Conservation (phyloP, 2,888 invertebrate genomes). For the Drosophila pegasa region DNA sequence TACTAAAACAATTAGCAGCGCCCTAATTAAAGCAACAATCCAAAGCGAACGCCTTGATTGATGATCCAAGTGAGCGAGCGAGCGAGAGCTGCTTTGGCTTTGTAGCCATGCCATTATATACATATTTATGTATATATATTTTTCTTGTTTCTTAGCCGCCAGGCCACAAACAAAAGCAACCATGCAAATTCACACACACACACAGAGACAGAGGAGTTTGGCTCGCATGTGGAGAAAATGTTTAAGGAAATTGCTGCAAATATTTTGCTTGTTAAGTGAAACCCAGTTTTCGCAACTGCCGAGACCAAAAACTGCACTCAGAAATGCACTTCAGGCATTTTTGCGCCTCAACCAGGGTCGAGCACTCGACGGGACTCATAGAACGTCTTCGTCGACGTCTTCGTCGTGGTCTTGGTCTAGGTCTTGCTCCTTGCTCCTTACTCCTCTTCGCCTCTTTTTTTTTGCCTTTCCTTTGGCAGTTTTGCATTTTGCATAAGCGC, state of each 20-base stretch:
- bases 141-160: slow-evolving; percentile 50
- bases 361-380: slow-evolving; percentile 21
- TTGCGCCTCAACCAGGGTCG: slow-evolving; percentile 29
- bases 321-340: slow-evolving; percentile 78
- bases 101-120: slow-evolving; percentile 7
- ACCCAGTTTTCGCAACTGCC: slow-evolving; percentile 63
- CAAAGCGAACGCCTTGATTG: slow-evolving; percentile 66
- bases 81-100: slow-evolving; percentile 33
- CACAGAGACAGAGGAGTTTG: slow-evolving; percentile 12
- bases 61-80: slow-evolving; percentile 50
- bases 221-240: slow-evolving; percentile 63
- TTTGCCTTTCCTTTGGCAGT: slow-evolving; percentile 51
- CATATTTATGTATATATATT: background rate
- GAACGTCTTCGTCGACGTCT: slow-evolving; percentile 48
- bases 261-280: slow-evolving; percentile 81
- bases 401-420: slow-evolving; percentile 22
- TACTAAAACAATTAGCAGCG: slow-evolving; percentile 78
- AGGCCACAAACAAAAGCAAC: slow-evolving; percentile 39
- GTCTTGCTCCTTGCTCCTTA: slow-evolving; percentile 16
- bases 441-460: slow-evolving; percentile 20
- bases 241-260: slow-evolving; percentile 81
- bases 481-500: slow-evolving; percentile 81
- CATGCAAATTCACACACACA: slow-evolving; percentile 60
- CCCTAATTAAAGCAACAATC: slow-evolving; percentile 76
- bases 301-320: slow-evolving; percentile 46